These are phyloP conservation scores for Peribatodes rhomboidaria DNA, from an alignment of 2,888 invertebrate genomes.

Conservation along the genomic window DNA sequence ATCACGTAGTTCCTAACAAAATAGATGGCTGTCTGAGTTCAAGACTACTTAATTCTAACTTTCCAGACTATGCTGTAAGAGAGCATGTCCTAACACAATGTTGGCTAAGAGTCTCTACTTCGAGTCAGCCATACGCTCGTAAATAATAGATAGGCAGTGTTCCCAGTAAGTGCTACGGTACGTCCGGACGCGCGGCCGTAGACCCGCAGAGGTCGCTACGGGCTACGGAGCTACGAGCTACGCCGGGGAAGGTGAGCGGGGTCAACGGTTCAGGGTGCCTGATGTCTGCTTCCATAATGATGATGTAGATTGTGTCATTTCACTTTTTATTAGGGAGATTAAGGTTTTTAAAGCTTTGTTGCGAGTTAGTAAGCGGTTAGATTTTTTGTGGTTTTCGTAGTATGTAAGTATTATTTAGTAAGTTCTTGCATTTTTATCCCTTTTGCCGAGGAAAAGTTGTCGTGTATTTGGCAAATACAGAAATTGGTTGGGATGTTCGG, in stretches of 20 bases:
- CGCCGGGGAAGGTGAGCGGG: slow-evolving; percentile 41
- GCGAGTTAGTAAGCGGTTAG: too few relatives aligned
- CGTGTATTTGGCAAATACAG: too few relatives aligned
- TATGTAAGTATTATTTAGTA: too few relatives aligned
- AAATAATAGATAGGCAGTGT: slow-evolving; percentile 9
- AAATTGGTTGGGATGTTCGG: too few relatives aligned
- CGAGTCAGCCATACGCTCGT: background rate
- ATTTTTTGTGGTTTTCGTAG: background rate
- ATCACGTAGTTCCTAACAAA: background rate
- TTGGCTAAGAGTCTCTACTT: background rate
- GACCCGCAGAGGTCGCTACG: slow-evolving; percentile 51
- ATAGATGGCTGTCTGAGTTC: background rate
- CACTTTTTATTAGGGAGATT: background rate
- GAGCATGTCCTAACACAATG: slow-evolving; percentile 3
- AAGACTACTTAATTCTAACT: background rate
- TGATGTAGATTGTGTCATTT: slow-evolving; percentile 11
- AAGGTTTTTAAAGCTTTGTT: too few relatives aligned
- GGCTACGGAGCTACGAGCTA: slow-evolving; percentile 47
- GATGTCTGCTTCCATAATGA: slow-evolving; percentile 19
- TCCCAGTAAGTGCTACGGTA: slow-evolving; percentile 18
- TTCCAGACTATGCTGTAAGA: background rate
- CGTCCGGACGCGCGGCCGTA: slow-evolving; percentile 51
- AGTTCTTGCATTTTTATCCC: too few relatives aligned
- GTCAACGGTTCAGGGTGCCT: slow-evolving; percentile 30
- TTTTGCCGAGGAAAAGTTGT: too few relatives aligned